These are phyloP conservation scores for Spea multiplicata DNA, from an alignment of 2,113 vertebrate genomes.

Conservation along the genomic window DNA sequence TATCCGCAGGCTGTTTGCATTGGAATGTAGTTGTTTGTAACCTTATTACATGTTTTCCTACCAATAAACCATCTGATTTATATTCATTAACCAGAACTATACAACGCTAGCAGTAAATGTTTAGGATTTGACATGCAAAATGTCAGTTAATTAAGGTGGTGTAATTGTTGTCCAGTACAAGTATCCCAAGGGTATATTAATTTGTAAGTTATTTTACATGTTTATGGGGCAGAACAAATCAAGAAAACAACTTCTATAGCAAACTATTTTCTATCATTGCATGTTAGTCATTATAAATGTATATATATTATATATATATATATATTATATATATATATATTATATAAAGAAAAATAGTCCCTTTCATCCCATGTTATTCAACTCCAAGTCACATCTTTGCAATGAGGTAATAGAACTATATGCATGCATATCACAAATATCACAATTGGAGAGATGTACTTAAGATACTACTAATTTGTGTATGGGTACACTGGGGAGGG, in stretches of 20 bases:
- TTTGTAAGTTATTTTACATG: slow-evolving; percentile 75
- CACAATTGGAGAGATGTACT: no score
- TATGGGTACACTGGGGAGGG: no score
- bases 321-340: neutral
- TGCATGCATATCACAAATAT: no score
- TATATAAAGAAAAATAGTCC: no score
- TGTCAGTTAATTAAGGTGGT: slow-evolving; percentile 76
- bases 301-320: slow-evolving; percentile 20
- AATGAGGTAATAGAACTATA: no score
- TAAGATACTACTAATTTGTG: no score
- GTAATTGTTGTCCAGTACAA: slow-evolving; percentile 79
- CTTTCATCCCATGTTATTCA: no score
- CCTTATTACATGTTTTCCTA: slow-evolving; percentile 73
- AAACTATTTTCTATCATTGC: neutral
- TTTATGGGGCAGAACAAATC: slow-evolving; percentile 54
- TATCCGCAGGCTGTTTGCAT: slow-evolving; percentile 71
- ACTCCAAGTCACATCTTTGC: no score
- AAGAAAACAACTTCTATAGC: slow-evolving; percentile 35
- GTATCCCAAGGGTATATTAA: slow-evolving; percentile 68
- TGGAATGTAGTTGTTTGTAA: slow-evolving; percentile 75
- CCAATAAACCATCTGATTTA: slow-evolving; percentile 85
- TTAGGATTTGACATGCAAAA: slow-evolving; percentile 69
- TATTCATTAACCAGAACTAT: slow-evolving; percentile 81
- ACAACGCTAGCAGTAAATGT: slow-evolving; percentile 66
- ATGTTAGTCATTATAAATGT: neutral